A percentile compares a stretch with the other conserved stretches of the same genome.
These are phyloP conservation scores for Molossus alvarezi DNA, from an alignment of 2,797 vertebrate species.

Conservation along the genomic window DNA sequence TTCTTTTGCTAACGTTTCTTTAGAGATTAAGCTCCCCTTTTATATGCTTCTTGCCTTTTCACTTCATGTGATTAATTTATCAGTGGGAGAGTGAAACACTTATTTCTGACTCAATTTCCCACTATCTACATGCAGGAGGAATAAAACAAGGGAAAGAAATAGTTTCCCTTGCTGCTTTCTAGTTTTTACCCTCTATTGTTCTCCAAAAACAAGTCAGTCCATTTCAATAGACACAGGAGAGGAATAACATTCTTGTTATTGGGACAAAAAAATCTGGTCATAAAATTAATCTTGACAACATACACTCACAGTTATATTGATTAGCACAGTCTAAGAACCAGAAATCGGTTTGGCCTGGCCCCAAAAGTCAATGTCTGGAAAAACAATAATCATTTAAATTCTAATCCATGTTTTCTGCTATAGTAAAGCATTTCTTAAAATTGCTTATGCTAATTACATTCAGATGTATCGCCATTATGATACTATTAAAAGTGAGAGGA, in stretches of 20 bases:
- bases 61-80: conserved; percentile 32
- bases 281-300: conserved; percentile 70
- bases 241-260: conserved; percentile 30
- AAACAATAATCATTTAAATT: conserved; percentile 79
- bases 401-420: conserved; percentile 73
- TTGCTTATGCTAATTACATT: conserved; percentile 78
- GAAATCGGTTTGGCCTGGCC: conserved; percentile 68
- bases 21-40: not conserved
- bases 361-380: conserved; percentile 77
- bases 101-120: not conserved
- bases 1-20: conserved; percentile 52
- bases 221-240: conserved; percentile 33
- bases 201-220: conserved; percentile 19
- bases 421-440: conserved; percentile 74
- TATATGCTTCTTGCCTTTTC: conserved; percentile 37
- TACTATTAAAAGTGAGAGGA: conserved; percentile 82
- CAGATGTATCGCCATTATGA: conserved; percentile 71
- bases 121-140: not conserved
- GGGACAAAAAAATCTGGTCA: conserved; percentile 51
- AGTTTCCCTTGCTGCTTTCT: not conserved
- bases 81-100: not conserved
- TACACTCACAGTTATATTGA: conserved; percentile 55
- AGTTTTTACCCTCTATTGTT: conserved; percentile 27
- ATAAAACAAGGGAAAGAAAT: not conserved
- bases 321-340: conserved; percentile 60